These are phyloP conservation scores for Neosilurus mollespiculum DNA, from an alignment of 2,797 vertebrate species.

Conservation along the genomic window DNA sequence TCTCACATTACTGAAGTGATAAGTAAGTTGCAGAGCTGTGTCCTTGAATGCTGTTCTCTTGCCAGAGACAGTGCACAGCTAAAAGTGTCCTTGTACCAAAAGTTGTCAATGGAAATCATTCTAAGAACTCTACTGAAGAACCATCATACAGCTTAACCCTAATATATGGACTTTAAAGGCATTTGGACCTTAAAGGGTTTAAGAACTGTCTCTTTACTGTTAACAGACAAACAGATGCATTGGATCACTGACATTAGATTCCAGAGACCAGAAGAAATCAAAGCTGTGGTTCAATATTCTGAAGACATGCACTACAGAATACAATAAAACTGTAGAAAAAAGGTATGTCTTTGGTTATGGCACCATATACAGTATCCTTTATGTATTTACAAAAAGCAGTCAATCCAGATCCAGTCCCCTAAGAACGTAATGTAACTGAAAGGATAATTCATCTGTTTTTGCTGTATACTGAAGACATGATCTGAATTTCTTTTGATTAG, in stretches of 20 bases:
- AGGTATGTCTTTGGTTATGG: too few species aligned
- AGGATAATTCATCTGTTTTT: too few species aligned
- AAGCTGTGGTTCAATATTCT: not conserved
- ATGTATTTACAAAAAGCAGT: too few species aligned
- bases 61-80: not conserved
- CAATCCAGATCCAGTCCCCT: too few species aligned
- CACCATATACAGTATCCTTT: too few species aligned
- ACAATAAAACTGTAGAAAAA: too few species aligned
- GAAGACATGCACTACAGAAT: too few species aligned
- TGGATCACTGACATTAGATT: not conserved
- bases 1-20: constrained; percentile 66
- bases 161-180: constrained; percentile 14
- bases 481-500: too few species aligned
- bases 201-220: not conserved
- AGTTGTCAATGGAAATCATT: not conserved
- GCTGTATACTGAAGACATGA: too few species aligned
- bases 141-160: constrained; percentile 7
- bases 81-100: constrained; percentile 3
- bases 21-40: constrained; percentile 64
- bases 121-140: constrained; percentile 7
- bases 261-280: not conserved
- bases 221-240: constrained; percentile 9
- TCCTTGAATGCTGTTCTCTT: constrained; percentile 61
- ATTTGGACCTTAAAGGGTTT: not conserved
- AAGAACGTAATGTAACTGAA: too few species aligned